Conservation (phyloP, 1,140 invertebrate species). For the Drosophila grimshawi region DNA sequence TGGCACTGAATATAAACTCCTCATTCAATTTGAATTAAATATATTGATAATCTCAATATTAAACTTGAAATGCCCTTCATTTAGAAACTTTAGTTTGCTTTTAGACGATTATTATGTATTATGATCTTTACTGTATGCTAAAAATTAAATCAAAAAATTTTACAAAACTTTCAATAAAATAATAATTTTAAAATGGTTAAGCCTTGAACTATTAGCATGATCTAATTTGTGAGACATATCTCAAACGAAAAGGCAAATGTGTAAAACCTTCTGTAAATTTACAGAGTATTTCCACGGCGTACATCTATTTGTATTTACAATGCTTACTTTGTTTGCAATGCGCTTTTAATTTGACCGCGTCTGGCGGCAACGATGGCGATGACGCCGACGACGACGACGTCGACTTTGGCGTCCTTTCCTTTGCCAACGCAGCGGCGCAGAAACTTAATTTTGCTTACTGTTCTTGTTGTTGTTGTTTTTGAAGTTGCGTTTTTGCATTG, state of each 20-base stretch:
- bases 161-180: too few species aligned
- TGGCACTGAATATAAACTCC: too few species aligned
- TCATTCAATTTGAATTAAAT: not conserved
- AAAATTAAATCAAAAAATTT: too few species aligned
- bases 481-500: slow-evolving; percentile 69
- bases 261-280: not conserved
- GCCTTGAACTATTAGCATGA: too few species aligned
- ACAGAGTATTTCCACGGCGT: slow-evolving; percentile 5
- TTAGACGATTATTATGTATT: too few species aligned
- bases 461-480: slow-evolving; percentile 39
- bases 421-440: slow-evolving; percentile 68
- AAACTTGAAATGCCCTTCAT: not conserved
- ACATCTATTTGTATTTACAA: not conserved
- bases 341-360: slow-evolving; percentile 74
- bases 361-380: slow-evolving; percentile 36
- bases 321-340: slow-evolving; percentile 47
- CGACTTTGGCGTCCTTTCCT: slow-evolving; percentile 54
- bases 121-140: too few species aligned
- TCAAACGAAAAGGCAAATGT: too few species aligned
- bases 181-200: too few species aligned
- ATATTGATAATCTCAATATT: not conserved
- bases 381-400: slow-evolving; percentile 31
- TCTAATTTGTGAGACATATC: too few species aligned
- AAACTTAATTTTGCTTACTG: slow-evolving; percentile 66
- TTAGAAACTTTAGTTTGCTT: too few species aligned